Conservation (phyloP, 2,797 vertebrate genomes). For the Nasua narica region DNA sequence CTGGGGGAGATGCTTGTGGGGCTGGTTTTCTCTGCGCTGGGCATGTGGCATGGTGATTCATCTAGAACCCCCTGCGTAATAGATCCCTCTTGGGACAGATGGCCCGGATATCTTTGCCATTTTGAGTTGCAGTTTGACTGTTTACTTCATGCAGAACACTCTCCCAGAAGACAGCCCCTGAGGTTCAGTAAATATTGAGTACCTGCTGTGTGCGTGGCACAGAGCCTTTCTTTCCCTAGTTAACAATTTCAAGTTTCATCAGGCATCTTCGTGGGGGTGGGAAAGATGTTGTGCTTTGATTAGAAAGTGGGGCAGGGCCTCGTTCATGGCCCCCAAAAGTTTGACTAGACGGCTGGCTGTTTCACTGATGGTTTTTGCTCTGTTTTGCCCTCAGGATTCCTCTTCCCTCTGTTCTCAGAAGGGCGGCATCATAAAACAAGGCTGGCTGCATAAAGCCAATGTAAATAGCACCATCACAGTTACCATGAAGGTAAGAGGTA, state of each 20-base stretch:
- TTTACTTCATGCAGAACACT: neutral
- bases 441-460: constrained; percentile 98
- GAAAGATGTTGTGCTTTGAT: neutral
- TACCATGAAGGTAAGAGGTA: constrained; percentile 94
- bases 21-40: neutral
- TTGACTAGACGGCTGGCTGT: neutral
- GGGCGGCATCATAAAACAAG: constrained; percentile 96
- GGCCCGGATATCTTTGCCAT: neutral
- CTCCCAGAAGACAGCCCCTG: neutral
- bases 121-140: neutral
- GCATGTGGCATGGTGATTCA: constrained; percentile 22
- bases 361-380: neutral
- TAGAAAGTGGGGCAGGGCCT: neutral
- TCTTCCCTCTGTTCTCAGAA: constrained; percentile 95
- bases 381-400: constrained; percentile 91
- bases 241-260: neutral
- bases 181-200: neutral
- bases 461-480: constrained; percentile 98
- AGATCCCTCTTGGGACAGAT: constrained; percentile 46
- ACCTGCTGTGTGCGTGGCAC: neutral
- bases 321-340: neutral
- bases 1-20: neutral
- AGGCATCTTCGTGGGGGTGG: neutral
- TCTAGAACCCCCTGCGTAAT: neutral
- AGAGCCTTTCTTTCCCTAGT: neutral